Conservation (phyloP, 2,888 invertebrate species). For the Aphrophora alni region DNA sequence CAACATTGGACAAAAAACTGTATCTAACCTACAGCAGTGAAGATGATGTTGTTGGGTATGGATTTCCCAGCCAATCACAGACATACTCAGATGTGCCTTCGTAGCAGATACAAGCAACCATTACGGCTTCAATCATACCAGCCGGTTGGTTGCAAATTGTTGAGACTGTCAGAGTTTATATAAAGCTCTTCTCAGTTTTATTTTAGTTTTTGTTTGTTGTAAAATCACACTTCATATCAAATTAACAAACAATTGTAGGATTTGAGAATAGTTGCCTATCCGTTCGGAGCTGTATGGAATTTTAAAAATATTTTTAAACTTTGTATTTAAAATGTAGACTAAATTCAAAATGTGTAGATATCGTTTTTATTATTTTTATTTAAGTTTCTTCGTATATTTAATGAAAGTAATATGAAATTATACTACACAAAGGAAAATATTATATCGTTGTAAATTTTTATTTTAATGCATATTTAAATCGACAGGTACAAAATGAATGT, state of each 20-base stretch:
- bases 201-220: neutral
- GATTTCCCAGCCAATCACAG: constrained; percentile 57
- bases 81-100: neutral
- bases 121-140: neutral
- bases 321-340: too few relatives aligned
- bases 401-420: too few relatives aligned
- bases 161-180: neutral
- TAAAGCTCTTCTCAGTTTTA: neutral
- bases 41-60: constrained; percentile 60
- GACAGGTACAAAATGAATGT: too few relatives aligned
- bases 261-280: too few relatives aligned
- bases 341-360: too few relatives aligned
- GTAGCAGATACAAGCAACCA: neutral
- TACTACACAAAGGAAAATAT: too few relatives aligned
- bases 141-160: neutral
- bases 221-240: neutral
- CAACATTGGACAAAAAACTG: constrained; percentile 71
- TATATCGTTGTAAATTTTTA: too few relatives aligned
- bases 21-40: constrained; percentile 69
- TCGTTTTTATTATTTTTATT: too few relatives aligned
- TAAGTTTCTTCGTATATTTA: too few relatives aligned
- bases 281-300: too few relatives aligned
- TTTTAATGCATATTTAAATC: too few relatives aligned
- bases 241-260: neutral
- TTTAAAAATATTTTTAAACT: too few relatives aligned